Conservation (phyloP, 1,140 invertebrate species). For the Drosophila mayri region DNA sequence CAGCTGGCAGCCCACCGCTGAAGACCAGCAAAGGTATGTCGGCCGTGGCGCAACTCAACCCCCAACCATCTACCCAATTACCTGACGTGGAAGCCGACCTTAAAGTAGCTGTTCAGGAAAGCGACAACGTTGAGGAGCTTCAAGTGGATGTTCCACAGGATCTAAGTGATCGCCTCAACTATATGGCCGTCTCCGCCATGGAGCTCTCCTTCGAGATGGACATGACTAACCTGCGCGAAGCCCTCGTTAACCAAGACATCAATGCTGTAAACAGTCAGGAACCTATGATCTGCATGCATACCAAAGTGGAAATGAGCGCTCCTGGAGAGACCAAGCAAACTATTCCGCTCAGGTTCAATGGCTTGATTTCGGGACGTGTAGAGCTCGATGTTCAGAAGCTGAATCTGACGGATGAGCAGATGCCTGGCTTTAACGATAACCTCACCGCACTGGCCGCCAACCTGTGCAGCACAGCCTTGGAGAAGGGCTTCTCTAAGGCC, state of each 20-base stretch:
- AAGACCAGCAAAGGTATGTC: conserved; percentile 18
- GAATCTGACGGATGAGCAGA: conserved; percentile 27
- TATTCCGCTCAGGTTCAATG: conserved; percentile 66
- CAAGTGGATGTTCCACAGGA: conserved; percentile 53
- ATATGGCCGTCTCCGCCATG: conserved; percentile 75
- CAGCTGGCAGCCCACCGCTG: not conserved
- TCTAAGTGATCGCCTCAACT: conserved; percentile 48
- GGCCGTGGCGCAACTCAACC: conserved; percentile 1
- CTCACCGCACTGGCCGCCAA: conserved; percentile 73
- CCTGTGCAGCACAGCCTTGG: conserved; percentile 69
- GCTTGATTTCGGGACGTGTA: conserved; percentile 63
- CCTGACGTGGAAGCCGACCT: not conserved
- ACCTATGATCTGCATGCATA: conserved; percentile 56
- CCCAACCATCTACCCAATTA: not conserved
- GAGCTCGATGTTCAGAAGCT: conserved; percentile 64
- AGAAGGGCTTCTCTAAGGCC: conserved; percentile 51
- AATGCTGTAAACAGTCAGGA: not conserved
- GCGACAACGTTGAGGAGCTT: conserved; percentile 19
- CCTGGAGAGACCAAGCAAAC: not conserved
- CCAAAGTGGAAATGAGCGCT: conserved; percentile 52
- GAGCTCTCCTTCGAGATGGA: conserved; percentile 77
- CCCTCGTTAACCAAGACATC: conserved; percentile 9
- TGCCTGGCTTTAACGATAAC: conserved; percentile 63
- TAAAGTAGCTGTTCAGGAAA: not conserved
- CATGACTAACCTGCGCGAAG: conserved; percentile 70